A percentile compares a stretch with the other conserved stretches of the same genome.
phyloP scores from a whole-genome alignment of 1,140 invertebrate species.

The Cylas formicarius region DNA sequence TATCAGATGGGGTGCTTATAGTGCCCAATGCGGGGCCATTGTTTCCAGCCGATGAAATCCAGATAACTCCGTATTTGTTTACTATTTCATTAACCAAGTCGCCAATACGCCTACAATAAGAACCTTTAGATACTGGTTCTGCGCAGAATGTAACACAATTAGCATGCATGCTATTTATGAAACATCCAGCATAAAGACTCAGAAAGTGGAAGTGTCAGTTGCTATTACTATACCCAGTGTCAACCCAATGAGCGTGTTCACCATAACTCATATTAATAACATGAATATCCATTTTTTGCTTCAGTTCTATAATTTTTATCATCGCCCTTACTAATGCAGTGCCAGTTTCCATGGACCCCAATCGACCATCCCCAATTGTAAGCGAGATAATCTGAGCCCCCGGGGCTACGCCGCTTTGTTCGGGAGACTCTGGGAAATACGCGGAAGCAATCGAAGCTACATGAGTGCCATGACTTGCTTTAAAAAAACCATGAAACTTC shows the following conservation, averaged over 20 bases:
- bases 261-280: conserved; percentile 99
- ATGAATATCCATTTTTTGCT: conserved; percentile 58
- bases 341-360: conserved; percentile 95
- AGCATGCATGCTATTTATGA: too few species aligned
- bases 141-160: background rate
- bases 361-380: conserved; percentile 79
- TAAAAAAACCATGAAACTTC: too few species aligned
- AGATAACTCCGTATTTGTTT: conserved; percentile 85
- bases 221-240: too few species aligned
- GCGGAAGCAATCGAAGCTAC: conserved; percentile 93
- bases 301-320: conserved; percentile 73
- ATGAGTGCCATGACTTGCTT: conserved; percentile 92
- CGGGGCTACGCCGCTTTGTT: conserved; percentile 91
- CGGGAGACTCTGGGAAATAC: conserved; percentile 82
- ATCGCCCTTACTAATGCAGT: conserved; percentile 85
- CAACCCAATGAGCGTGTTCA: conserved; percentile 85
- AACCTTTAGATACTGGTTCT: conserved; percentile 1
- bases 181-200: too few species aligned
- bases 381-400: conserved; percentile 93
- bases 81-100: conserved; percentile 85
- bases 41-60: conserved; percentile 91
- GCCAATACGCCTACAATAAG: conserved; percentile 62
- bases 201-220: too few species aligned
- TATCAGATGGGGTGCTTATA: conserved; percentile 87
- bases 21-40: conserved; percentile 89